Conservation (phyloP, 2,797 vertebrate genomes). For the Mastacembelus armatus region DNA sequence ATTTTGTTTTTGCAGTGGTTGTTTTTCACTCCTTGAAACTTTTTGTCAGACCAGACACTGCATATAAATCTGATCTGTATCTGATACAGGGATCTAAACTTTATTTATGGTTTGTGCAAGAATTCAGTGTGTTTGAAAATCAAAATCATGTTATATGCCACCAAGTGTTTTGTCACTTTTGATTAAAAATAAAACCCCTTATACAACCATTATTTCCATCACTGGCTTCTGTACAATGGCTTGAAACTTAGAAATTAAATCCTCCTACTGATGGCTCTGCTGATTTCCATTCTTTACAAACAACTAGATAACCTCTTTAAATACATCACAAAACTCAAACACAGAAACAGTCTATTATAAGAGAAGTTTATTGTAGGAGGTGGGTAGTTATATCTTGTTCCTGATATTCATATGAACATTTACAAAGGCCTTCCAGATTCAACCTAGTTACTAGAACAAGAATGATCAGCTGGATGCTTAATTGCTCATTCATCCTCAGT, state of each 20-base stretch:
- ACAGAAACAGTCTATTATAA: slow-evolving; percentile 38
- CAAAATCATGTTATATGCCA: neutral
- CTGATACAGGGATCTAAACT: slow-evolving; percentile 15
- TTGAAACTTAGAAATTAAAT: neutral
- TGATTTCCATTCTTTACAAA: neutral
- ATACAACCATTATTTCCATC: neutral
- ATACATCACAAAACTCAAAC: slow-evolving; percentile 12
- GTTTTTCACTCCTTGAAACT: neutral
- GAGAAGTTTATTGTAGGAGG: slow-evolving; percentile 61
- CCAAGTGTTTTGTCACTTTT: slow-evolving; percentile 6
- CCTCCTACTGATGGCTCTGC: neutral
- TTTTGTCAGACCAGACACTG: slow-evolving; percentile 5
- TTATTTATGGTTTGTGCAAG: slow-evolving; percentile 16
- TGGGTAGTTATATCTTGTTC: slow-evolving; percentile 31
- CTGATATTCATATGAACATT: slow-evolving; percentile 45
- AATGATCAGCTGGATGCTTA: slow-evolving; percentile 5
- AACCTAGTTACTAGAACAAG: slow-evolving; percentile 19
- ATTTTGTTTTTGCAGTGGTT: slow-evolving; percentile 16
- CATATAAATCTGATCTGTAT: slow-evolving; percentile 25
- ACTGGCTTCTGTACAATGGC: neutral
- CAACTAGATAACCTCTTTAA: neutral
- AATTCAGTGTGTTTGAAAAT: slow-evolving; percentile 21
- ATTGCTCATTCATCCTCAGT: slow-evolving; percentile 19
- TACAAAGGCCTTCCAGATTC: slow-evolving; percentile 35
- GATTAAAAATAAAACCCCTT: slow-evolving; percentile 10